phyloP scores from a whole-genome alignment of 1,140 invertebrate species.

The Camponotus floridanus region DNA sequence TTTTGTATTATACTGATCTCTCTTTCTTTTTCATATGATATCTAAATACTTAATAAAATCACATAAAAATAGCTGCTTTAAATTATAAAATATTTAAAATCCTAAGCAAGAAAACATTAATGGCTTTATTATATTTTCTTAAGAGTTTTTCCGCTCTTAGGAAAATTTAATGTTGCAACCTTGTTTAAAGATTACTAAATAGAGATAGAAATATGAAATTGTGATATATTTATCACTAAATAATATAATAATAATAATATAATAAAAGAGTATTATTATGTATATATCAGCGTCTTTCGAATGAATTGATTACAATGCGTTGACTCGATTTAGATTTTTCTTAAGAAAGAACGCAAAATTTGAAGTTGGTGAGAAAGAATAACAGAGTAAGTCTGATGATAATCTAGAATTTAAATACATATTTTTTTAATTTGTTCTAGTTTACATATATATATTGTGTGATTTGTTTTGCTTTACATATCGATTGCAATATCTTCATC shows the following conservation, averaged over 20 bases:
- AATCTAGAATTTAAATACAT: conserved; percentile 40
- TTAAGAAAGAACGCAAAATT: no score
- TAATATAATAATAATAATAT: no score
- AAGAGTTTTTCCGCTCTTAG: not conserved
- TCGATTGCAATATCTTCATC: conserved; percentile 11
- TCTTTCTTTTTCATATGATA: no score
- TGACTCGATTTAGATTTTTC: no score
- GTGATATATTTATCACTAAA: no score
- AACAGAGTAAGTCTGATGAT: not conserved
- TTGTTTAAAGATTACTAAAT: not conserved
- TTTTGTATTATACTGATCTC: not conserved
- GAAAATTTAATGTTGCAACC: not conserved
- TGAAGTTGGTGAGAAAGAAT: no score
- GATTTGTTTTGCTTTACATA: not conserved
- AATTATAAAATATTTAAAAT: not conserved
- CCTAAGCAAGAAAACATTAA: not conserved
- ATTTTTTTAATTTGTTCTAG: conserved; percentile 40
- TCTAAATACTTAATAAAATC: no score
- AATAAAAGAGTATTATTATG: no score
- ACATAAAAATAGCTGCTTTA: not conserved
- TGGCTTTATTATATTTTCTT: not conserved
- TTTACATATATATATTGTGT: conserved; percentile 46
- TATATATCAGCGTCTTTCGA: no score
- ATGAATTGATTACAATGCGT: no score
- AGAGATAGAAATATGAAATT: not conserved